Conservation (phyloP, 2,113 vertebrate genomes). For the Ivindomyrus marchei region DNA sequence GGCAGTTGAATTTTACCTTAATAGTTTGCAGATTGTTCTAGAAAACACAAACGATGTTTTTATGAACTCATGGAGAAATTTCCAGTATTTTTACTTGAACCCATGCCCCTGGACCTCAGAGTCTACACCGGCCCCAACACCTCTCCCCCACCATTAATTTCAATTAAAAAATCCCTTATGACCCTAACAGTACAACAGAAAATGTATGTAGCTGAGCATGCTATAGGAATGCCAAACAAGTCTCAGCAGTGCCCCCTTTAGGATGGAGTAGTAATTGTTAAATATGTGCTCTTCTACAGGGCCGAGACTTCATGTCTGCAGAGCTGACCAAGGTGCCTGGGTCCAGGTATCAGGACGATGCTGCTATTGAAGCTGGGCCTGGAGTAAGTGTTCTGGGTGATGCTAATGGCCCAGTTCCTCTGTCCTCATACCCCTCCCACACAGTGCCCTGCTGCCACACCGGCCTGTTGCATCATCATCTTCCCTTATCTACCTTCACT, state of each 20-base stretch:
- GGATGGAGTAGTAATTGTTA: neutral
- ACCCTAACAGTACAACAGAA: neutral
- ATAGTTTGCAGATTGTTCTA: neutral
- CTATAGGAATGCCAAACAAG: neutral
- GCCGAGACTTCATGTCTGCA: slow-evolving; percentile 27
- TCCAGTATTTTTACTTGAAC: neutral
- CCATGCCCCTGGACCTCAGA: neutral
- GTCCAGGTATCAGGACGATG: slow-evolving; percentile 33
- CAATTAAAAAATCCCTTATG: neutral
- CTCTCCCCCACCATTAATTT: neutral
- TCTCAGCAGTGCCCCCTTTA: slow-evolving; percentile 11
- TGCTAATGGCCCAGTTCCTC: neutral
- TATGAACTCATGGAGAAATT: neutral
- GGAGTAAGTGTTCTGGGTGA: slow-evolving; percentile 30
- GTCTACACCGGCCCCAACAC: neutral
- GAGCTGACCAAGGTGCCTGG: slow-evolving; percentile 34
- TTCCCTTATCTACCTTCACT: neutral
- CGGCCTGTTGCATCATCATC: neutral
- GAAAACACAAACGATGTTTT: neutral
- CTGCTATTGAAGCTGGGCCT: slow-evolving; percentile 21
- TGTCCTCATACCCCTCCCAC: neutral
- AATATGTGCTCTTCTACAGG: slow-evolving; percentile 15
- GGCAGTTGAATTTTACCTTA: neutral
- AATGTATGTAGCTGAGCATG: neutral
- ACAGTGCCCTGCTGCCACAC: neutral